Evolutionary conservation across 2,113 vertebrate genomes (phyloP).

Genomic region (Nothobranchius kuhntae): DNA sequence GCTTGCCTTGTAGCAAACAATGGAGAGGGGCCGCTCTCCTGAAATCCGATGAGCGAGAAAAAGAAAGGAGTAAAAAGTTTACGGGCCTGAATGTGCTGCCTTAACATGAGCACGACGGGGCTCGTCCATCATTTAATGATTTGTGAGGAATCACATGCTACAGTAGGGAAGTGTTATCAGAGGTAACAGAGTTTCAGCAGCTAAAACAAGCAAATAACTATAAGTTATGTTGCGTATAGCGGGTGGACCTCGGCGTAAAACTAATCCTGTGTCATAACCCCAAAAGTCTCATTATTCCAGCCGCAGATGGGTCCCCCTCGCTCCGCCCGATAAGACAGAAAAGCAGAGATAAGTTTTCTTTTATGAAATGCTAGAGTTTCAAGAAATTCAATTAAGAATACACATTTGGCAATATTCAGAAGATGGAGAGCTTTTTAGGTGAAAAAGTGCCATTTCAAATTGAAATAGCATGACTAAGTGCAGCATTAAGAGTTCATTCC

Average conservation of each 20-base stretch:
- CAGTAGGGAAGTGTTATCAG: constrained; percentile 5
- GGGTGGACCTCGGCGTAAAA: not conserved
- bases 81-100: constrained; percentile 75
- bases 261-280: constrained; percentile 2
- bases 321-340: constrained; percentile 18
- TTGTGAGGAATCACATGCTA: constrained; percentile 22
- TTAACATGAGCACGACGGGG: constrained; percentile 49
- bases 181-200: constrained; percentile 3
- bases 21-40: constrained; percentile 81
- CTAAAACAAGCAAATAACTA: not conserved
- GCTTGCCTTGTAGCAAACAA: constrained; percentile 83
- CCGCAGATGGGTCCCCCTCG: constrained; percentile 6
- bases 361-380: constrained; percentile 26
- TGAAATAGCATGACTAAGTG: constrained; percentile 62
- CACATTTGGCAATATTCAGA: constrained; percentile 29
- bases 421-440: constrained; percentile 31
- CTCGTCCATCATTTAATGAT: not conserved
- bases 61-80: constrained; percentile 73
- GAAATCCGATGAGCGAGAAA: constrained; percentile 88
- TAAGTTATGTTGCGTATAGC: not conserved
- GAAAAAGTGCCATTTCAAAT: constrained; percentile 56
- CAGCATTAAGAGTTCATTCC: constrained; percentile 66
- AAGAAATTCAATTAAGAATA: constrained; percentile 36
- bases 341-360: constrained; percentile 18
- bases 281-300: constrained; percentile 27